Evolutionary conservation across 92 coral and sea anemone genomes (phyloP).

Genomic region (Muricea muricata): DNA sequence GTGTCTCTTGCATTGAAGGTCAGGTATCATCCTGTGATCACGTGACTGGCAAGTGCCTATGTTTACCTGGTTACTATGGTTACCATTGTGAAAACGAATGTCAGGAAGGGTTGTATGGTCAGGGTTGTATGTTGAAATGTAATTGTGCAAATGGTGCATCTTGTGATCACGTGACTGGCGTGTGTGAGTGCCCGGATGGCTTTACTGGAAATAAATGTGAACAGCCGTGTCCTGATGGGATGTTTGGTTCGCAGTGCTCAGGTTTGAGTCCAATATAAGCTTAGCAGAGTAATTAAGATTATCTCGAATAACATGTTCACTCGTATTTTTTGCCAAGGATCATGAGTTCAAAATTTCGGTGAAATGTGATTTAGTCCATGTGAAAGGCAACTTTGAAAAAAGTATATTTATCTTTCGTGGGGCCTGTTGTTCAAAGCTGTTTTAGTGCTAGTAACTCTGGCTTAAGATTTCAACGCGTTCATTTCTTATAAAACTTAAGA

Average conservation of each 20-base stretch:
- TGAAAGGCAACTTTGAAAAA: too few species aligned
- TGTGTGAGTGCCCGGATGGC: constrained; percentile 79
- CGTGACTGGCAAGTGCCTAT: constrained; percentile 77
- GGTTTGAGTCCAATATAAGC: neutral
- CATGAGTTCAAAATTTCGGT: too few species aligned
- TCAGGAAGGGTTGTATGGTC: constrained; percentile 28
- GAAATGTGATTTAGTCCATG: too few species aligned
- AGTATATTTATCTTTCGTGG: too few species aligned
- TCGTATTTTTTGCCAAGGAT: too few species aligned
- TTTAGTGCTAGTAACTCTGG: too few species aligned
- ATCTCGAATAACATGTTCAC: too few species aligned
- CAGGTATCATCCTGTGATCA: constrained; percentile 65
- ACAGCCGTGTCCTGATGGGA: constrained; percentile 82
- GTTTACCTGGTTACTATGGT: constrained; percentile 64
- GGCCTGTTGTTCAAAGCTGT: too few species aligned
- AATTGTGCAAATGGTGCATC: constrained; percentile 82
- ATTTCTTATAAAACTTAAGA: too few species aligned
- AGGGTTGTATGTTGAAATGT: constrained; percentile 44
- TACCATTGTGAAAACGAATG: constrained; percentile 42
- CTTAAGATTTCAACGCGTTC: too few species aligned
- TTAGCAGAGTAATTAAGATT: too few species aligned
- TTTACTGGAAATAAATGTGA: constrained; percentile 83
- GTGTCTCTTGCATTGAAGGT: constrained; percentile 61
- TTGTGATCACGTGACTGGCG: constrained; percentile 87
- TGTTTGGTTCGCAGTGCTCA: constrained; percentile 74